Evolutionary conservation across 2,113 vertebrate species (phyloP).

Genomic region (Tichodroma muraria): DNA sequence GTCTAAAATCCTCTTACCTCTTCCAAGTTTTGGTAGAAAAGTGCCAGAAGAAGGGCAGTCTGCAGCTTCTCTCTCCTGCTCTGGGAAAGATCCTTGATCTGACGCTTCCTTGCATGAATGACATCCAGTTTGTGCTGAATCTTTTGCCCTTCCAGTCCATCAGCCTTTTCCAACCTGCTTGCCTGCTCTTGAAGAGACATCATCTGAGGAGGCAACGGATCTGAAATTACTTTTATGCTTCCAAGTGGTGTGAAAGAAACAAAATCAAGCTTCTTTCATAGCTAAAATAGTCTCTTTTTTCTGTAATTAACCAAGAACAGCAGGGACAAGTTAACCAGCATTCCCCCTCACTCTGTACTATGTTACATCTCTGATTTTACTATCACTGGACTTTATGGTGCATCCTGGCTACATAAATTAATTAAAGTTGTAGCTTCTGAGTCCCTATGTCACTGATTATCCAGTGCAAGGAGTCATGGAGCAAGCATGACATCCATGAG

Average conservation of each 20-base stretch:
- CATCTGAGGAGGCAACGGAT: conserved; percentile 65
- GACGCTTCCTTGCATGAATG: conserved; percentile 56
- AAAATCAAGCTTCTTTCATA: not conserved
- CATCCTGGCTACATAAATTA: not conserved
- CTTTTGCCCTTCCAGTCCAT: conserved; percentile 51
- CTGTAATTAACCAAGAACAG: not conserved
- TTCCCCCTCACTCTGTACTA: not conserved
- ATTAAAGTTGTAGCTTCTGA: not conserved
- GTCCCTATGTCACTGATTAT: not conserved
- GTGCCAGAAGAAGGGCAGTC: conserved; percentile 65
- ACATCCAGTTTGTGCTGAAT: conserved; percentile 63
- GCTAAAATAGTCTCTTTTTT: not conserved
- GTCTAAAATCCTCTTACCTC: conserved; percentile 69
- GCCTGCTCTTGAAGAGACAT: conserved; percentile 75
- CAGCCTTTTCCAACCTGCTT: conserved; percentile 41
- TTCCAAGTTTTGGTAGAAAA: conserved; percentile 72
- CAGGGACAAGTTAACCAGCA: not conserved
- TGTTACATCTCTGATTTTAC: not conserved
- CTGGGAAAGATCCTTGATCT: conserved; percentile 73
- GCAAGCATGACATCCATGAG: not conserved
- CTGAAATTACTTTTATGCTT: not conserved
- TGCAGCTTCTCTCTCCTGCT: conserved; percentile 72
- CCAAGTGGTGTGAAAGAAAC: not conserved
- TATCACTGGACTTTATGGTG: not conserved
- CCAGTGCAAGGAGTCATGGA: not conserved